phyloP scores from a whole-genome alignment of 2,797 vertebrate genomes.

The Cossypha polioptera region DNA sequence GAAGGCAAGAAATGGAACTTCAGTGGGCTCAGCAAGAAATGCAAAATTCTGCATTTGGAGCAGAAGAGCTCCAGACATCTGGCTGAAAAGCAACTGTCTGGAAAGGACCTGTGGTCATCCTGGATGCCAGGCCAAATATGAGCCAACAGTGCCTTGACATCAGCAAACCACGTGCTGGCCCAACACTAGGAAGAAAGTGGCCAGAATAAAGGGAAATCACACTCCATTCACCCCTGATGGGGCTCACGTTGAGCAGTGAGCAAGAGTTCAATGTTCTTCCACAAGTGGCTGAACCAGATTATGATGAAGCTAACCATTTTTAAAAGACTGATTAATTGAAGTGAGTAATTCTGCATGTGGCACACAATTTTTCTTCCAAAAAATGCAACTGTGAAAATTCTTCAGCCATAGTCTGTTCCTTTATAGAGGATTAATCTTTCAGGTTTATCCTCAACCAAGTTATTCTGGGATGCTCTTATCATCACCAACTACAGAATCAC shows the following conservation, averaged over 20 bases:
- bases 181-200: background rate
- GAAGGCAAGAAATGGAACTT: background rate
- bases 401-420: background rate
- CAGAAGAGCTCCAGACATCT: background rate
- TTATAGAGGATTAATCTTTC: background rate
- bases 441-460: background rate
- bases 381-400: background rate
- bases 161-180: background rate
- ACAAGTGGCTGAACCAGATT: background rate
- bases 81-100: background rate
- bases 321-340: background rate
- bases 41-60: background rate
- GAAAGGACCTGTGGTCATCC: background rate
- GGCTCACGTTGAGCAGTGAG: background rate
- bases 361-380: background rate
- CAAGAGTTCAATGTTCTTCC: background rate
- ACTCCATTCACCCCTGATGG: background rate
- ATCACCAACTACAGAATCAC: background rate
- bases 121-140: background rate
- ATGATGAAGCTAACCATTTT: background rate
- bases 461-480: background rate
- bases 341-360: background rate
- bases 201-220: background rate
- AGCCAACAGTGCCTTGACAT: background rate
- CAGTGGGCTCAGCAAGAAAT: background rate